phyloP scores from a whole-genome alignment of 92 coral and sea anemone species.

The Porites cylindrica region DNA sequence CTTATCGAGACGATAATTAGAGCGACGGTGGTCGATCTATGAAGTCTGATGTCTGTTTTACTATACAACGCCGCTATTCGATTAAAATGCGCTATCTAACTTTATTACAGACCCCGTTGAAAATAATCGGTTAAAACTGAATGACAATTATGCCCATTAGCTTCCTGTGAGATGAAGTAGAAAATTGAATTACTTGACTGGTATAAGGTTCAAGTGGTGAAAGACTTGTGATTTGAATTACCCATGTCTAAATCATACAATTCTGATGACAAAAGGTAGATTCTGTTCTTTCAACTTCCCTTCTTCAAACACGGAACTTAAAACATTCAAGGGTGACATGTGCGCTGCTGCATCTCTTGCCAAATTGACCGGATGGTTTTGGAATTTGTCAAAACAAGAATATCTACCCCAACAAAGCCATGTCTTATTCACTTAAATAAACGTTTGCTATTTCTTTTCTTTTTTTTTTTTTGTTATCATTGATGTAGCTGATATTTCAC shows the following conservation, averaged over 20 bases:
- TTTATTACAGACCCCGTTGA: too few species aligned
- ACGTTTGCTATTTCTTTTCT: too few species aligned
- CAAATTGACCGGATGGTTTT: background rate
- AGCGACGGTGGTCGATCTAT: too few species aligned
- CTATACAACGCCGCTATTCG: too few species aligned
- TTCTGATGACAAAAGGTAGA: background rate
- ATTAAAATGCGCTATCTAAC: too few species aligned
- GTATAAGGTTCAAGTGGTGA: background rate
- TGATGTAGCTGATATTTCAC: background rate
- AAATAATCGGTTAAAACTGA: too few species aligned
- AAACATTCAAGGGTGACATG: background rate
- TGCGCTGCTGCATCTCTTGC: too few species aligned
- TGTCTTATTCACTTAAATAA: background rate
- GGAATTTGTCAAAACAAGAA: slow-evolving; percentile 32
- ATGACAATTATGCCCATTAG: too few species aligned
- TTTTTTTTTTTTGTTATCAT: background rate
- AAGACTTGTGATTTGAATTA: background rate
- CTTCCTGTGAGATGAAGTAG: too few species aligned
- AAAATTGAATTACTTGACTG: background rate
- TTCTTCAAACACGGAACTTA: background rate
- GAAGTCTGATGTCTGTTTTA: too few species aligned
- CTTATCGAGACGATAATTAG: too few species aligned
- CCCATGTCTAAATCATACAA: background rate
- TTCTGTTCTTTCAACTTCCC: slow-evolving; percentile 9
- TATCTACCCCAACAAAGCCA: slow-evolving; percentile 15